These are phyloP conservation scores for Bolinopsis microptera DNA, from an alignment of 37 sponge, comb jelly and placozoan genomes.

Conservation along the genomic window DNA sequence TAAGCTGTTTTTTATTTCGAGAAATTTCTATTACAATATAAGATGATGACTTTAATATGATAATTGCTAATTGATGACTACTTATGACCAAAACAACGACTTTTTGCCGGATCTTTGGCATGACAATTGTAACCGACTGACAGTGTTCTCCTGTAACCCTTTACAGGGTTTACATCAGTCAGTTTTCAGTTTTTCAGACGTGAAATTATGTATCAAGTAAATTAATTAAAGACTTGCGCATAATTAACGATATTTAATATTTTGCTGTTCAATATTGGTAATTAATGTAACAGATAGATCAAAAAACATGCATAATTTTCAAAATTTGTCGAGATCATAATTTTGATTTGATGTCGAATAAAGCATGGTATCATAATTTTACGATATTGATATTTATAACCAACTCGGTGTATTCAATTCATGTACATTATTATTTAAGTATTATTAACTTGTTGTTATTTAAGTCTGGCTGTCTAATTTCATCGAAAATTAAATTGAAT, in stretches of 20 bases:
- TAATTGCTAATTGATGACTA: not conserved
- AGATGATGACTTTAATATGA: not conserved
- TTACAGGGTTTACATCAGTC: not conserved
- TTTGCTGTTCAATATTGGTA: not conserved
- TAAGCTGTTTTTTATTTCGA: not conserved
- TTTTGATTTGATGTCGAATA: not conserved
- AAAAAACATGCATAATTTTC: too few relatives aligned
- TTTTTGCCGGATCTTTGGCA: not conserved
- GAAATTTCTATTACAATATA: not conserved
- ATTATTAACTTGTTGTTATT: not conserved
- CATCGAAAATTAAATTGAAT: too few relatives aligned
- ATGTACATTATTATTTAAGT: not conserved
- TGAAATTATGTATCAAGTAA: not conserved
- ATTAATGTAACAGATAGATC: too few relatives aligned
- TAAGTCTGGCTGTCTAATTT: too few relatives aligned
- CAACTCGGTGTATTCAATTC: not conserved
- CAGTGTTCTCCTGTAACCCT: not conserved
- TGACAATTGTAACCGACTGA: not conserved
- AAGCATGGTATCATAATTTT: not conserved
- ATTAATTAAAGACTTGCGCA: not conserved
- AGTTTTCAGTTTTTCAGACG: not conserved
- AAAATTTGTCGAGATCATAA: too few relatives aligned
- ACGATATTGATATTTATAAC: not conserved
- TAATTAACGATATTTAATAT: not conserved
- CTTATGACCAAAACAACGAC: not conserved